Evolutionary conservation across 1,140 invertebrate genomes (phyloP).

Genomic region (Chrysomallon squamiferum): DNA sequence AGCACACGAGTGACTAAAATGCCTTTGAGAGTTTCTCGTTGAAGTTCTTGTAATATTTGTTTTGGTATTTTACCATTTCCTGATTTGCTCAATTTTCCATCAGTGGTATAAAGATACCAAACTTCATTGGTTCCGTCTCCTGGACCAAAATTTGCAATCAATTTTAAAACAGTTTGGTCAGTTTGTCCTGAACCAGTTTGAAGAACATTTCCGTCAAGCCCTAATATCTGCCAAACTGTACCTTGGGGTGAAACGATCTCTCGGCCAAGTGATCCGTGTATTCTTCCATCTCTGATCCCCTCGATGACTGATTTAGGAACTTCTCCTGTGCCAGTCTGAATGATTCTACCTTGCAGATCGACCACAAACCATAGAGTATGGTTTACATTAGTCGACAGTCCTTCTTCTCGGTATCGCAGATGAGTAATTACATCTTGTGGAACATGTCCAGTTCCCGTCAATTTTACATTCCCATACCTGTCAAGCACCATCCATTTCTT

Average conservation of each 20-base stretch:
- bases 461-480: constrained; percentile 11
- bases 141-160: not conserved
- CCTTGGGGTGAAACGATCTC: not conserved
- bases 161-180: not conserved
- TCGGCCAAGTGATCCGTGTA: not conserved
- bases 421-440: constrained; percentile 18
- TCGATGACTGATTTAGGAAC: constrained; percentile 9
- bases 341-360: constrained; percentile 12
- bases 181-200: constrained; percentile 11
- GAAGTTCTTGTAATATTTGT: not conserved
- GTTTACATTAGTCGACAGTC: not conserved
- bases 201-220: constrained; percentile 12
- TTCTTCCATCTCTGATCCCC: constrained; percentile 2
- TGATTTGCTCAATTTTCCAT: constrained; percentile 8
- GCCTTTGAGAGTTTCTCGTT: not conserved
- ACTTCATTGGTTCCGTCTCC: not conserved
- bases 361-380: constrained; percentile 17
- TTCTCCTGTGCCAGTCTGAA: constrained; percentile 8
- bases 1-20: not conserved
- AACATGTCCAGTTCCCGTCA: constrained; percentile 14
- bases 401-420: not conserved
- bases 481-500: constrained; percentile 20
- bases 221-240: constrained; percentile 15
- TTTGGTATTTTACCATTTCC: constrained; percentile 9
- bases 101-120: constrained; percentile 10